A percentile compares a stretch with the other conserved stretches of the same genome.
Conservation (phyloP, 2,797 vertebrate species). For the Melanotaenia pygmaea region DNA sequence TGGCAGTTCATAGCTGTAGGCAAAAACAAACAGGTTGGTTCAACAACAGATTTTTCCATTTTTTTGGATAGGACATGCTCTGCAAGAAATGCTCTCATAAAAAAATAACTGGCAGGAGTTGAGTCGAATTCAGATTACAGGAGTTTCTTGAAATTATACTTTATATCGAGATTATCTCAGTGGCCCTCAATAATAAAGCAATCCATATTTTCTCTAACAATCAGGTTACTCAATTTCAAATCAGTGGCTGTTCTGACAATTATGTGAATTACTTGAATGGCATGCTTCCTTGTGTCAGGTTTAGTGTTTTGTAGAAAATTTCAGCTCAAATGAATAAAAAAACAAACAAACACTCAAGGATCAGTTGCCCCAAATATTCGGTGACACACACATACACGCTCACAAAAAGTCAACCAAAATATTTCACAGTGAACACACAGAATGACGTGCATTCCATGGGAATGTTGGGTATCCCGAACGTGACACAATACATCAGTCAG, state of each 20-base stretch:
- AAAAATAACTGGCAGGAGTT: not conserved
- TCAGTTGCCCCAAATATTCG: not conserved
- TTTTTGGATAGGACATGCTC: constrained; percentile 4
- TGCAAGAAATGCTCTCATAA: not conserved
- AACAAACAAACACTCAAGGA: not conserved
- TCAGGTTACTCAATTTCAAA: not conserved
- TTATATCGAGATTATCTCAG: not conserved
- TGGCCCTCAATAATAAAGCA: too few relatives aligned
- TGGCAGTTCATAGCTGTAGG: constrained; percentile 56
- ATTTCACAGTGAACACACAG: constrained; percentile 30
- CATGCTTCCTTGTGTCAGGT: not conserved
- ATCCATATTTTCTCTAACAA: not conserved
- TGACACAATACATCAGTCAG: constrained; percentile 57
- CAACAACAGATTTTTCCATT: not conserved
- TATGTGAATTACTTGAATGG: not conserved
- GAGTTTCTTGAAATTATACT: not conserved
- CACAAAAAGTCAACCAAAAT: constrained; percentile 1
- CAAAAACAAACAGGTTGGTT: constrained; percentile 42
- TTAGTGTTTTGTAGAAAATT: not conserved
- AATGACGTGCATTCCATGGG: constrained; percentile 32
- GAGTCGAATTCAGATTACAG: not conserved
- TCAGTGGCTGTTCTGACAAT: not conserved
- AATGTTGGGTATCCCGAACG: constrained; percentile 46
- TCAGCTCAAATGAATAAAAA: not conserved
- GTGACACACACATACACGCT: not conserved